phyloP scores from a whole-genome alignment of 2,113 vertebrate species.

The Myxocyprinus asiaticus region DNA sequence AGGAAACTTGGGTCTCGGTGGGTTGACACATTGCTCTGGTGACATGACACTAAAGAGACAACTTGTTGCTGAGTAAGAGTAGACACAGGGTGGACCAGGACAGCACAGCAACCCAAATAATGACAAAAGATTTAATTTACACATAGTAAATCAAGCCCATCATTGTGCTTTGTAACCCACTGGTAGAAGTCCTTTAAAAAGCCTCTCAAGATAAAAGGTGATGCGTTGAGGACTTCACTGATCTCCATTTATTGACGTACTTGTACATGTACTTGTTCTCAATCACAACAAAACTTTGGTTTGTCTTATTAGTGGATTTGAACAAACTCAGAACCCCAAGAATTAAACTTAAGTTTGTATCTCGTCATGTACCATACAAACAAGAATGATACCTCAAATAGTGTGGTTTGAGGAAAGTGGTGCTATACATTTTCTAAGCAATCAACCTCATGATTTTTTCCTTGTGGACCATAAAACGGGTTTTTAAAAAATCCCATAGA shows the following conservation, averaged over 20 bases:
- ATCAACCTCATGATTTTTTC: too few relatives aligned
- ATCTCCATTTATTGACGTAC: background rate
- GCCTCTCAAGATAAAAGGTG: constrained; percentile 12
- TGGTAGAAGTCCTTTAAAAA: constrained; percentile 1
- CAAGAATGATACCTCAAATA: too few relatives aligned
- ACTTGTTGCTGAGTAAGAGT: constrained; percentile 49
- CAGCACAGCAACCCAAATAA: background rate
- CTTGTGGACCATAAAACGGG: too few relatives aligned
- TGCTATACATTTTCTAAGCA: too few relatives aligned
- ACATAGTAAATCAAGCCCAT: constrained; percentile 3
- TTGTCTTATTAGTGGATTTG: background rate
- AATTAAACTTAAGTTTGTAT: background rate
- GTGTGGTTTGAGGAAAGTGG: too few relatives aligned
- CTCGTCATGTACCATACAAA: too few relatives aligned
- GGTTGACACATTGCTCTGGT: constrained; percentile 38
- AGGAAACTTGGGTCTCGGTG: constrained; percentile 33
- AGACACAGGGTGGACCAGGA: constrained; percentile 20
- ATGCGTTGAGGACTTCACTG: constrained; percentile 4
- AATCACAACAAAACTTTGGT: background rate
- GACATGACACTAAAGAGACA: constrained; percentile 45
- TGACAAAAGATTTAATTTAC: constrained; percentile 3
- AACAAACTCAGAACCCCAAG: background rate
- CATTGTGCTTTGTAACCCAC: background rate
- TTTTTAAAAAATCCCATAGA: too few relatives aligned
- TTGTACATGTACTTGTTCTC: constrained; percentile 9